phyloP scores from a whole-genome alignment of 2,888 invertebrate genomes.

The Erebia ligea region DNA sequence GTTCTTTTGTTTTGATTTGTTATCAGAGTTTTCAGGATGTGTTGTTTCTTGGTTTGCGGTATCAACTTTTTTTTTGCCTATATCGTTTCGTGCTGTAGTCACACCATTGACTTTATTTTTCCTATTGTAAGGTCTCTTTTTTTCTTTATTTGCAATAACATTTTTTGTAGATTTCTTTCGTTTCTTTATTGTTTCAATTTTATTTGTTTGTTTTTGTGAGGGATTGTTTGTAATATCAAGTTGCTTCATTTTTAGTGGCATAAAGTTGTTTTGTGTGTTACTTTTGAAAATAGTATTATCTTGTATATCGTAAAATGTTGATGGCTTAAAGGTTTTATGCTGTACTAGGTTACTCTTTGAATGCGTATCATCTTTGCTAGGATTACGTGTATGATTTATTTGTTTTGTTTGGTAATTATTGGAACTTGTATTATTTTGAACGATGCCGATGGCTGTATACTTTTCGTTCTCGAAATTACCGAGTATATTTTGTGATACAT shows the following conservation, averaged over 20 bases:
- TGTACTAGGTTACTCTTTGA: background rate
- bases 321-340: background rate
- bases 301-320: too few species aligned
- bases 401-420: background rate
- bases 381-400: too few species aligned
- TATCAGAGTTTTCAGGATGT: background rate
- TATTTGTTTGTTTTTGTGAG: background rate
- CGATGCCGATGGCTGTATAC: background rate
- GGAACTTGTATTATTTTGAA: background rate
- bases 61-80: background rate
- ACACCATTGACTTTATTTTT: conserved; percentile 23
- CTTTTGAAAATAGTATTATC: background rate
- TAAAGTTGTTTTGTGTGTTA: background rate
- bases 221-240: background rate
- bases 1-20: background rate
- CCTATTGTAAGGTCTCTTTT: conserved; percentile 32
- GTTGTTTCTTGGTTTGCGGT: background rate
- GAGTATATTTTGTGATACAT: background rate
- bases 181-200: background rate
- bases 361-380: background rate
- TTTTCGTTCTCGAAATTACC: background rate
- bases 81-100: background rate
- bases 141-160: conserved; percentile 31
- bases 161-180: conserved; percentile 42
- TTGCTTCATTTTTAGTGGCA: background rate